Conservation (phyloP, 2,888 invertebrate species). For the Adelphocoris suturalis region DNA sequence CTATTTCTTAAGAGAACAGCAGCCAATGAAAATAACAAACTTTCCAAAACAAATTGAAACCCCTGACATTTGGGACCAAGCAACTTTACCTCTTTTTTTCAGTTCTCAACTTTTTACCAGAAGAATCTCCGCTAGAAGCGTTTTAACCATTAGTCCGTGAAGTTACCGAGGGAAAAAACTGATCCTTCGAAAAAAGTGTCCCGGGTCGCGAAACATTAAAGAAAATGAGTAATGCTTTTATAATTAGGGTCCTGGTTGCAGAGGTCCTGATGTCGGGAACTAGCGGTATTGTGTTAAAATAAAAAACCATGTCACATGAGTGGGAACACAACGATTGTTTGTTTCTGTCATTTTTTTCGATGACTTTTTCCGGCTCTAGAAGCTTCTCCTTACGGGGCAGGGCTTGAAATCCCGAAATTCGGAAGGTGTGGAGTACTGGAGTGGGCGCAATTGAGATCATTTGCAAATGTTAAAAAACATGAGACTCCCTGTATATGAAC, state of each 20-base stretch:
- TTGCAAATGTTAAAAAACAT: no score
- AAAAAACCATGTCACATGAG: constrained; percentile 44
- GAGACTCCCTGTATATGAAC: no score
- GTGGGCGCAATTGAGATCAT: no score
- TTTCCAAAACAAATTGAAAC: no score
- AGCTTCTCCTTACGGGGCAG: no score
- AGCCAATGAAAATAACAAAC: no score
- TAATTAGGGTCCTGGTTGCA: constrained; percentile 60
- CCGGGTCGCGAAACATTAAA: constrained; percentile 62
- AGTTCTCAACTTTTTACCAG: background rate
- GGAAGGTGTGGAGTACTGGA: no score
- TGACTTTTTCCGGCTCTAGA: no score
- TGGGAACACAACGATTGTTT: constrained; percentile 40
- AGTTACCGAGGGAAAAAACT: constrained; percentile 20
- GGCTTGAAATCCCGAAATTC: no score
- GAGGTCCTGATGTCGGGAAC: constrained; percentile 65
- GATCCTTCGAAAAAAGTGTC: constrained; percentile 42
- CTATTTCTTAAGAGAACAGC: no score
- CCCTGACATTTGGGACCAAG: no score
- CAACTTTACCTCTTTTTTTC: background rate
- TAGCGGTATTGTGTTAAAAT: constrained; percentile 53
- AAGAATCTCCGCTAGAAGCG: constrained; percentile 36
- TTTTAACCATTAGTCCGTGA: constrained; percentile 43
- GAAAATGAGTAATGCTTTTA: constrained; percentile 68
- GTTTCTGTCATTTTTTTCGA: constrained; percentile 3